Evolutionary conservation across 2,888 invertebrate species (phyloP), one percentile per base, ranked within the genome.

Genomic region (Choristoneura rosaceana): DNA sequence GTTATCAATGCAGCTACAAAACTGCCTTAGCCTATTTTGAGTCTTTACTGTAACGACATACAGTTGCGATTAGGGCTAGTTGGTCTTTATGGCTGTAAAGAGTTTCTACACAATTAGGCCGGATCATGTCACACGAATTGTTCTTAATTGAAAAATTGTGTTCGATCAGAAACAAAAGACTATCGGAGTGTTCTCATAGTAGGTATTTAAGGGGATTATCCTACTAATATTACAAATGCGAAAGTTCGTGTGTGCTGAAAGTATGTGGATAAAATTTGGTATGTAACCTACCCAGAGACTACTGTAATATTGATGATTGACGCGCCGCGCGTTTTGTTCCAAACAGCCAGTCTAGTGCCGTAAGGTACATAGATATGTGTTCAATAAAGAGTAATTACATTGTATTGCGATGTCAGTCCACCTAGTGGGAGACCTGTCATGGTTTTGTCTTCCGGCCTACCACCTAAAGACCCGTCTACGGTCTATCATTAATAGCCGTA

Each of bases 71-170:
- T 47, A 14, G 12, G 8, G 41, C 25, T 34, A 0, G 12, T 3
- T 14, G 15, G 10, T 47, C 8, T 15, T 45, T 45, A 15, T 7
- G 17, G 47, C 47, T 38, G 58, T 50, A 52, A 43, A 12, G 33
- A n/a, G 41, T 41, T 69, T 63, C 63, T 58, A 47, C 62, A 60
- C 61, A 73, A 75, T 67, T 64, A 70, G 71, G 58, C 69, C 69
- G 71, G 64, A 60, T 69, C 74, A 69, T 71, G 69, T 69, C 69
- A 74, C 69, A 43, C 52, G 61, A 70, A 60, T 65, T 63, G 74
- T 69, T 62, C 71, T 78, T 83, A 88, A 89, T 89, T 89, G 89
- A 85, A 86, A 88, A 87, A 90, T 89, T 88, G 86, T 81, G 81
- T 84, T 85, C 84, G 84, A 87, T 84, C 83, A 50, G 17, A 69